Conservation (phyloP, 2,113 vertebrate genomes). For the Apaloderma vittatum region DNA sequence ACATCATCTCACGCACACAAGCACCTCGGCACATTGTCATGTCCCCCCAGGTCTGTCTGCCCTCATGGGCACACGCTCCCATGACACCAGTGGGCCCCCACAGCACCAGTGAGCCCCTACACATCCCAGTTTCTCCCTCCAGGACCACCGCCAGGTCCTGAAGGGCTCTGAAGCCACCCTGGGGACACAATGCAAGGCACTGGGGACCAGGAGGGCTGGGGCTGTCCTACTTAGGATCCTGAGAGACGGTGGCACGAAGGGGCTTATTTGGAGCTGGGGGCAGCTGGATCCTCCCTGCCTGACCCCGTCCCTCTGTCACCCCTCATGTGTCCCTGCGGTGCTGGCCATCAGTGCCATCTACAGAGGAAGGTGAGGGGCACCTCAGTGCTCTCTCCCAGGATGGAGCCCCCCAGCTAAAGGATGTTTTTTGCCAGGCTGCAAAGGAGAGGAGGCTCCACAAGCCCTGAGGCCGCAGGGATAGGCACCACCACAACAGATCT, state of each 20-base stretch:
- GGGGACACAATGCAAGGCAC: neutral
- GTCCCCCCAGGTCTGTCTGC: neutral
- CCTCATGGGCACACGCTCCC: neutral
- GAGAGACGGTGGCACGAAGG: neutral
- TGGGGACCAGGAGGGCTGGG: neutral
- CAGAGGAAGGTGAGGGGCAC: neutral
- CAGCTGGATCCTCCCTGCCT: neutral
- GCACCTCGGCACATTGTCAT: neutral
- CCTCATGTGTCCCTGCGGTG: fast-evolving
- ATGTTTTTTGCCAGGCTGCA: neutral
- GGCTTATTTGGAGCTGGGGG: neutral
- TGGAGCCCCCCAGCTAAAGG: neutral
- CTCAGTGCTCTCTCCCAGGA: neutral
- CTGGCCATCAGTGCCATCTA: neutral
- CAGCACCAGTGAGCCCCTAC: neutral
- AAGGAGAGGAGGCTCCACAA: neutral
- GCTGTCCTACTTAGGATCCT: neutral
- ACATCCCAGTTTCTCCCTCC: neutral
- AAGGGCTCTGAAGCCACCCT: neutral
- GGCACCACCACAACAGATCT: neutral
- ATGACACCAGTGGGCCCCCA: neutral
- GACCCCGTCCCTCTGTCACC: neutral
- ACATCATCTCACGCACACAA: neutral
- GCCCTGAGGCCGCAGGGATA: neutral
- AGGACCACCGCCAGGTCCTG: neutral